phyloP scores from a whole-genome alignment of 2,113 vertebrate genomes.

The Eurypyga helias region DNA sequence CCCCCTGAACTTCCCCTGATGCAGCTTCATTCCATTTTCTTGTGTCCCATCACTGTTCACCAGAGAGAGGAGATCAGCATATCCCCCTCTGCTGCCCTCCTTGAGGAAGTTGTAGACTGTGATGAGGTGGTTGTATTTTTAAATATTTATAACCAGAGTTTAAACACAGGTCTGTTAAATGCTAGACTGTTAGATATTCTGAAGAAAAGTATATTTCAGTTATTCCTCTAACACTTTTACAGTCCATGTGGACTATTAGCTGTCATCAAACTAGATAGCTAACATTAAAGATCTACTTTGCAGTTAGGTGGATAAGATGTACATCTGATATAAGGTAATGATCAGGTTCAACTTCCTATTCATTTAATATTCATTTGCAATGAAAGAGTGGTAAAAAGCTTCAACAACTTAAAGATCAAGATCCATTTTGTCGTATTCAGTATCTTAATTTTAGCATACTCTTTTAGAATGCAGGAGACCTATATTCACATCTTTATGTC shows the following conservation, averaged over 20 bases:
- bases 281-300: background rate
- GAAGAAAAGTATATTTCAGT: background rate
- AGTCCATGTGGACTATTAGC: background rate
- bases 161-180: background rate
- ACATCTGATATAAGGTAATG: background rate
- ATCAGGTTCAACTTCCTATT: background rate
- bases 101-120: background rate
- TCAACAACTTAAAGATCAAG: background rate
- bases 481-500: background rate
- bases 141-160: background rate
- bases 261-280: background rate
- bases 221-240: background rate
- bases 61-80: background rate
- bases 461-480: background rate
- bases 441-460: background rate
- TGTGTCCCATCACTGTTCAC: rapidly evolving
- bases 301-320: background rate
- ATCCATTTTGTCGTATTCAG: background rate
- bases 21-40: background rate
- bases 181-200: background rate
- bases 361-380: background rate
- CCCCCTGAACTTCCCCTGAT: background rate
- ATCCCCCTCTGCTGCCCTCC: background rate
- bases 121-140: background rate
- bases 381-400: background rate